phyloP scores from a whole-genome alignment of 2,888 invertebrate genomes.

The Lathronympha strigana region DNA sequence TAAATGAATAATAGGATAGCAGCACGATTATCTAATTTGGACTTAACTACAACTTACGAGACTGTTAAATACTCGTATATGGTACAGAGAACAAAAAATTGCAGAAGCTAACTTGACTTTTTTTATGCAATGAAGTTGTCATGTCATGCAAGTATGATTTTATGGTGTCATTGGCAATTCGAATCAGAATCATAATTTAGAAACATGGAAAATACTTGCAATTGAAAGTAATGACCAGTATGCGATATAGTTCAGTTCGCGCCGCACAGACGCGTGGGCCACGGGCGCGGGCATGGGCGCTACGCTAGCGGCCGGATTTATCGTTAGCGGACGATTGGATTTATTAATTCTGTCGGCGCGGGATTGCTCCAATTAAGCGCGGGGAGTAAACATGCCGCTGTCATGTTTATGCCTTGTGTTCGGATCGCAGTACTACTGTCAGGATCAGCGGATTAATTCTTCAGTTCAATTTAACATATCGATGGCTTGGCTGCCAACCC shows the following conservation, averaged over 20 bases:
- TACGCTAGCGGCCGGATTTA: slow-evolving; percentile 65
- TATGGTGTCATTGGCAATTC: background rate
- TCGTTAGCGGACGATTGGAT: slow-evolving; percentile 67
- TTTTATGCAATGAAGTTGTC: too few relatives aligned
- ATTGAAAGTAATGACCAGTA: background rate
- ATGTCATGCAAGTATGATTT: too few relatives aligned
- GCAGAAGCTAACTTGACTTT: too few relatives aligned
- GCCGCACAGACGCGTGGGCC: slow-evolving; percentile 49
- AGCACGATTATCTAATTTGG: background rate
- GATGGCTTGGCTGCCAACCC: too few relatives aligned
- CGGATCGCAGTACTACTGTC: slow-evolving; percentile 12
- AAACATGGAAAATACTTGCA: background rate
- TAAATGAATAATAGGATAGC: background rate
- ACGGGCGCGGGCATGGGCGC: slow-evolving; percentile 63
- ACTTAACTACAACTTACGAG: background rate
- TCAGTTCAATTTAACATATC: too few relatives aligned
- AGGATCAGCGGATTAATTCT: background rate
- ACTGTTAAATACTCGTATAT: too few relatives aligned
- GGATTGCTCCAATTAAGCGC: slow-evolving; percentile 79
- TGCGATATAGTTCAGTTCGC: slow-evolving; percentile 36
- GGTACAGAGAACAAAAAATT: too few relatives aligned
- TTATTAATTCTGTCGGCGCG: slow-evolving; percentile 76
- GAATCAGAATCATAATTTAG: background rate
- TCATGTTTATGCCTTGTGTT: slow-evolving; percentile 65
- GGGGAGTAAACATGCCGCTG: slow-evolving; percentile 72